Conservation (phyloP, 2,888 invertebrate species). For the Aphidoletes aphidimyza region DNA sequence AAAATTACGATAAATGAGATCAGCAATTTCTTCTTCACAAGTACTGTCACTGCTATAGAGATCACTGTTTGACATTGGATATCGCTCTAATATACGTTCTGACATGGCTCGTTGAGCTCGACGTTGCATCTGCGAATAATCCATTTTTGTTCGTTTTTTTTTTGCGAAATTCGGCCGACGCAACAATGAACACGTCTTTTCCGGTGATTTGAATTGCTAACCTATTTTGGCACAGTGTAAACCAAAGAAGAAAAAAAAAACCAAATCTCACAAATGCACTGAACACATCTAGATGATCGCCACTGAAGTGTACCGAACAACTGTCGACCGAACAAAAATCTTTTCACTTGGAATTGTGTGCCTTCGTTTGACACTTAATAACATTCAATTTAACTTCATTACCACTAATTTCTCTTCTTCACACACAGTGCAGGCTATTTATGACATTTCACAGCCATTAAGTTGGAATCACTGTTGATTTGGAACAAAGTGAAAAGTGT, state of each 20-base stretch:
- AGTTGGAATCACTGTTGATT: background rate
- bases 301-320: constrained; percentile 2
- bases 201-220: too few relatives aligned
- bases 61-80: constrained; percentile 53
- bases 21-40: background rate
- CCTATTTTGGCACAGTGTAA: background rate
- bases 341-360: background rate
- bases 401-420: background rate
- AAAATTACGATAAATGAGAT: constrained; percentile 14
- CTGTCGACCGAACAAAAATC: background rate
- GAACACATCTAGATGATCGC: background rate
- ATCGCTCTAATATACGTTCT: constrained; percentile 35
- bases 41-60: constrained; percentile 3
- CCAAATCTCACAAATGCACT: background rate
- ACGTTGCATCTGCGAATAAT: background rate
- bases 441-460: background rate
- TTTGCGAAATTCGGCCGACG: background rate
- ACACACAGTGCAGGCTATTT: background rate
- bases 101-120: background rate
- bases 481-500: background rate
- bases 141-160: background rate
- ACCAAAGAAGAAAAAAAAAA: background rate
- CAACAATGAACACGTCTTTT: background rate
- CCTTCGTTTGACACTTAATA: constrained; percentile 8
- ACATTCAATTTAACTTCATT: constrained; percentile 50